Conservation (phyloP, 1,140 invertebrate species). For the Drosophila pseudoananassae region DNA sequence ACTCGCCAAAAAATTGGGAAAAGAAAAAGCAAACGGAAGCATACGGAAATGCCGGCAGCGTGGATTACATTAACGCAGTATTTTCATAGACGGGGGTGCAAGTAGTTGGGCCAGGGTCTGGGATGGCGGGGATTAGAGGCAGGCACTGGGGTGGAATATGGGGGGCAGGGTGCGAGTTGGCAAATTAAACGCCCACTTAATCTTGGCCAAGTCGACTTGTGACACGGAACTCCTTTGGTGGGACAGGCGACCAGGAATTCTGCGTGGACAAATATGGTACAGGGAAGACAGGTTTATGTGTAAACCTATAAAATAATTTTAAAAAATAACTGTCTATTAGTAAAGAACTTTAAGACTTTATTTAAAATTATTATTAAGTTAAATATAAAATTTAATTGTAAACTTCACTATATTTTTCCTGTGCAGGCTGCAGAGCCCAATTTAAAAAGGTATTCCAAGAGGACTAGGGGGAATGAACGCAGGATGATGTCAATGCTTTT, state of each 20-base stretch:
- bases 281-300: neutral
- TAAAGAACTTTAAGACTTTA: no score
- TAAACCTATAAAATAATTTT: no score
- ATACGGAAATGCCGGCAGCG: conserved; percentile 46
- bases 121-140: neutral
- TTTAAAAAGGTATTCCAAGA: conserved; percentile 1
- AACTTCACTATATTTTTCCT: neutral
- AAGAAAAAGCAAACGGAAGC: conserved; percentile 53
- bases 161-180: conserved; percentile 53
- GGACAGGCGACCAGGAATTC: conserved; percentile 12
- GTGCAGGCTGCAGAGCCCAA: neutral
- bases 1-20: conserved; percentile 34
- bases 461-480: neutral
- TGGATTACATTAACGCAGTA: conserved; percentile 80
- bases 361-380: no score
- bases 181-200: conserved; percentile 83
- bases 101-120: no score
- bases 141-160: conserved; percentile 10
- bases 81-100: conserved; percentile 41
- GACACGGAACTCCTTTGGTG: conserved; percentile 76
- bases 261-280: conserved; percentile 29
- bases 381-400: no score
- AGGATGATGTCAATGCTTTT: conserved; percentile 27
- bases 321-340: no score
- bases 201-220: conserved; percentile 77